A percentile compares a stretch with the other conserved stretches of the same genome.
phyloP scores from a whole-genome alignment of 2,797 vertebrate species.

The Pseudochaenichthys georgianus region DNA sequence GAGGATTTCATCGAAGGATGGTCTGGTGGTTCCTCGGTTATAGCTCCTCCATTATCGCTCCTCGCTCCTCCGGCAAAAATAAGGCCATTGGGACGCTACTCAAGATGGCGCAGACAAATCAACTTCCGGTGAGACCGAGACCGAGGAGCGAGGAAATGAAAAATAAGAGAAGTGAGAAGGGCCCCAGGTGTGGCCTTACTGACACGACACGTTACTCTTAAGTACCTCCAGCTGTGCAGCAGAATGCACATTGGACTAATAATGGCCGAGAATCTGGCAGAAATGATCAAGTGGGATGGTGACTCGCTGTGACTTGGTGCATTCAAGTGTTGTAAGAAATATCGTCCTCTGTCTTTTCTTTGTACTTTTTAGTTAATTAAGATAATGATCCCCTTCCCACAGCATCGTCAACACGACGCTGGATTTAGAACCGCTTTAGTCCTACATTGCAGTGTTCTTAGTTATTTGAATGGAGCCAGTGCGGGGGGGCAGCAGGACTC shows the following conservation, averaged over 20 bases:
- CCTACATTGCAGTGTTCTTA: constrained; percentile 5
- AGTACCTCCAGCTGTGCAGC: neutral
- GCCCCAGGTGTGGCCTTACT: neutral
- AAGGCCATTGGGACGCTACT: too few relatives aligned
- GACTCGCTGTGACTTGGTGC: neutral
- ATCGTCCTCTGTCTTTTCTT: neutral
- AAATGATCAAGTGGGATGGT: neutral
- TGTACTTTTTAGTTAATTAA: neutral
- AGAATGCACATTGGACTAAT: constrained; percentile 11
- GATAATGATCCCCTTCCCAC: neutral
- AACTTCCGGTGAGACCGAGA: too few relatives aligned
- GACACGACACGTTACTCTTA: neutral
- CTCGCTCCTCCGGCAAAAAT: too few relatives aligned
- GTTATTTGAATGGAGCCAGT: neutral
- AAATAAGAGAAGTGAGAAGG: too few relatives aligned
- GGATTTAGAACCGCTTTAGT: neutral
- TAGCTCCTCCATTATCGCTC: too few relatives aligned
- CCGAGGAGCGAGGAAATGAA: too few relatives aligned
- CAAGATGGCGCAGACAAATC: too few relatives aligned
- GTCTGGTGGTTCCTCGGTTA: too few relatives aligned
- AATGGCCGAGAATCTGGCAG: neutral
- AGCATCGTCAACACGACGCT: neutral
- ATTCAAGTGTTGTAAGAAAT: constrained; percentile 9
- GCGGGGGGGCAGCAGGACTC: neutral
- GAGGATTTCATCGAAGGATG: too few relatives aligned